Evolutionary conservation across 2,797 vertebrate genomes (phyloP).

Genomic region (Hapalemur alaotrensis): DNA sequence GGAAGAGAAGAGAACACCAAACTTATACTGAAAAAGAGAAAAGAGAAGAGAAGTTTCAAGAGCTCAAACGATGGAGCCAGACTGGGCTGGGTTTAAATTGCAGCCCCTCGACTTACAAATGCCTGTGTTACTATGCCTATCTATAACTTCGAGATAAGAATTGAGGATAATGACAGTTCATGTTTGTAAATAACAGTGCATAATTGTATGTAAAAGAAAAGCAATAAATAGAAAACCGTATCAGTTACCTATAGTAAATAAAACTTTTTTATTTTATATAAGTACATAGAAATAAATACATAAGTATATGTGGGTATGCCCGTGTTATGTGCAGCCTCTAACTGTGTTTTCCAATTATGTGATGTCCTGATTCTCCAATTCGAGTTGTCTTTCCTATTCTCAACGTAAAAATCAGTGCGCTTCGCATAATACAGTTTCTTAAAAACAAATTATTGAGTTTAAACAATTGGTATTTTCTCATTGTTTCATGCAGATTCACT

Average conservation of each 20-base stretch:
- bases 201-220: background rate
- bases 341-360: background rate
- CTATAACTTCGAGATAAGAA: background rate
- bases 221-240: background rate
- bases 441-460: background rate
- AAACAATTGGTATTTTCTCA: background rate
- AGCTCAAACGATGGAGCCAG: background rate
- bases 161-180: background rate
- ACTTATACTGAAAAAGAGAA: background rate
- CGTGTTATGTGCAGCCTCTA: background rate
- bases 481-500: background rate
- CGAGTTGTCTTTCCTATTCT: background rate
- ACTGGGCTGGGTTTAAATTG: background rate
- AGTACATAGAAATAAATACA: background rate
- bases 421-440: background rate
- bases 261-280: background rate
- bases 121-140: background rate
- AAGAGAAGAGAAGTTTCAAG: background rate
- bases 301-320: background rate
- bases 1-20: background rate
- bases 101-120: background rate
- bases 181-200: background rate
- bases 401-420: background rate
- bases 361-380: background rate
- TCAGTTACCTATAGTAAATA: background rate